Percentiles rank a stretch among this genome's conserved stretches.
phyloP scores from a whole-genome alignment of 2,113 vertebrate species.

The Ornithorhynchus anatinus region DNA sequence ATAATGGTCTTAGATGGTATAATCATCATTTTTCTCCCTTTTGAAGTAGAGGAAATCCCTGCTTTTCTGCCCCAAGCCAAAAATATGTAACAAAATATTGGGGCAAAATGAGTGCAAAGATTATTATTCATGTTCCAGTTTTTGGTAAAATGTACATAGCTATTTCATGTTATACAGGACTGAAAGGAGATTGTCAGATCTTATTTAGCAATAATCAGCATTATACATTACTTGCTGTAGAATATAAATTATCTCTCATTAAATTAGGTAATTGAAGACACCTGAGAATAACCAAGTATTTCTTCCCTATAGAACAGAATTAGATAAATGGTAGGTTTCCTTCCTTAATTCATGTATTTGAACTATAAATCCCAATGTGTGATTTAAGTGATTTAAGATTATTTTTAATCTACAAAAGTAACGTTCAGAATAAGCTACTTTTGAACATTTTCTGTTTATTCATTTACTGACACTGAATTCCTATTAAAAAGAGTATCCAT shows the following conservation, averaged over 20 bases:
- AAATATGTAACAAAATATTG: constrained; percentile 53
- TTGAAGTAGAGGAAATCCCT: constrained; percentile 52
- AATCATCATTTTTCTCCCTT: constrained; percentile 63
- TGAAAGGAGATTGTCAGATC: constrained; percentile 37
- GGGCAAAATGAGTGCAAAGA: constrained; percentile 34
- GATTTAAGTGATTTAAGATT: constrained; percentile 42
- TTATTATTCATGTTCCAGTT: constrained; percentile 46
- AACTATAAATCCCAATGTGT: constrained; percentile 44
- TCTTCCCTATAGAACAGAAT: constrained; percentile 61
- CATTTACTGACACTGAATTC: constrained; percentile 33
- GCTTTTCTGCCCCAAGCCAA: constrained; percentile 54
- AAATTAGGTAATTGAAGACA: constrained; percentile 71
- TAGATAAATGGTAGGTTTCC: constrained; percentile 60
- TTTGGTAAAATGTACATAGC: constrained; percentile 55
- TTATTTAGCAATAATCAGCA: constrained; percentile 65
- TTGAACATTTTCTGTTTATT: constrained; percentile 41
- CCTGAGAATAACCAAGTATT: constrained; percentile 58
- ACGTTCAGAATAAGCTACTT: constrained; percentile 37
- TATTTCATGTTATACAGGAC: constrained; percentile 54
- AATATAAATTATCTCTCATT: constrained; percentile 66
- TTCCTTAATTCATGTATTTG: constrained; percentile 52
- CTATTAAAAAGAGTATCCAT: constrained; percentile 24
- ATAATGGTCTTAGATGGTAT: constrained; percentile 43
- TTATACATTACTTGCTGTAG: constrained; percentile 56
- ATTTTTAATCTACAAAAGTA: constrained; percentile 42